These are phyloP conservation scores for Malurus melanocephalus DNA, from an alignment of 2,113 vertebrate genomes.

Conservation along the genomic window DNA sequence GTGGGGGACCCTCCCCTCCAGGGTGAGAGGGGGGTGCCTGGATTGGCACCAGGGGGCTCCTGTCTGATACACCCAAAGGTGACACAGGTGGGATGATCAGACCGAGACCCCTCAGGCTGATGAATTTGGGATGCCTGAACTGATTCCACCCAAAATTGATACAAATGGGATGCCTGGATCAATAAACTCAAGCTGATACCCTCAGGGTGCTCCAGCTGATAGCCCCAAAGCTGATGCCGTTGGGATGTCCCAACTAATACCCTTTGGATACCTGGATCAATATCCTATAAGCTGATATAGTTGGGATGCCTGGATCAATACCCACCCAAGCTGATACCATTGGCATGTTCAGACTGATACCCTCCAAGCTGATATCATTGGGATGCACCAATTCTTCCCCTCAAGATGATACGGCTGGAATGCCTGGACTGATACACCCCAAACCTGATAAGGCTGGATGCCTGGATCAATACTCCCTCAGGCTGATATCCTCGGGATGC, in stretches of 20 bases:
- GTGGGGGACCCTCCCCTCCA: not conserved
- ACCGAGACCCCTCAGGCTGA: too few relatives aligned
- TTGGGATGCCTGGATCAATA: not conserved
- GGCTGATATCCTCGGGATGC: not conserved
- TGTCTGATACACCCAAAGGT: not conserved
- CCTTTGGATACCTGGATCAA: rapidly evolving
- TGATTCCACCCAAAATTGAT: not conserved
- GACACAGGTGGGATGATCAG: not conserved
- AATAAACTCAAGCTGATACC: too few relatives aligned
- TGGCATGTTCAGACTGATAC: not conserved
- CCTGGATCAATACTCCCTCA: too few relatives aligned
- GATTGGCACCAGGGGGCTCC: rapidly evolving
- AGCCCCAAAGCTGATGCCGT: too few relatives aligned
- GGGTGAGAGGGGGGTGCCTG: rapidly evolving
- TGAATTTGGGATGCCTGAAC: not conserved
- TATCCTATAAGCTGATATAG: not conserved
- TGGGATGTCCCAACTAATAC: not conserved
- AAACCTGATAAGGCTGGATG: not conserved
- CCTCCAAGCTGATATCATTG: not conserved
- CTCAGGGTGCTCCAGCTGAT: too few relatives aligned
- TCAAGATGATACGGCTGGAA: not conserved
- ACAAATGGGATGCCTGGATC: too few relatives aligned
- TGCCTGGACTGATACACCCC: not conserved
- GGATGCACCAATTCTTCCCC: not conserved
- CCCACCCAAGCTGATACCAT: too few relatives aligned